Evolutionary conservation across 2,888 invertebrate genomes (phyloP).

Genomic region (Colletes collaris): DNA sequence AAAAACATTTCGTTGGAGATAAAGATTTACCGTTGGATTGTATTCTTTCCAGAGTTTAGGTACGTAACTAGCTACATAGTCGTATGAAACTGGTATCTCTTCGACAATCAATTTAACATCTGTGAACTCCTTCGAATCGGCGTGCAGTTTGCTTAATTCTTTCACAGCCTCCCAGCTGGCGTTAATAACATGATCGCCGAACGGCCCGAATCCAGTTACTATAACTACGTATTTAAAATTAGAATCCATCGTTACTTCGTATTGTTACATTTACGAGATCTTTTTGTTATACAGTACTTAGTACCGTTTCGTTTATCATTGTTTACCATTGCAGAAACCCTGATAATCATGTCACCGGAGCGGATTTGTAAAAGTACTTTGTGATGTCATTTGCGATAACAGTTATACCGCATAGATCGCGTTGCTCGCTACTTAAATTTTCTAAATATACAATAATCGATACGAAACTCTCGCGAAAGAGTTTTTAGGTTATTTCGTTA

Average conservation of each 20-base stretch:
- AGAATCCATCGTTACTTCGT: conserved; percentile 25
- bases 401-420: too few relatives aligned
- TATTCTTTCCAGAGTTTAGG: conserved; percentile 88
- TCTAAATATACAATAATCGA: too few relatives aligned
- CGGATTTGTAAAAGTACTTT: too few relatives aligned
- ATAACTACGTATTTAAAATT: conserved; percentile 78
- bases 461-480: too few relatives aligned
- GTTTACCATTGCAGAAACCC: neutral
- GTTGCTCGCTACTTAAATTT: too few relatives aligned
- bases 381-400: too few relatives aligned
- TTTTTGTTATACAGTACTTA: too few relatives aligned
- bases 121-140: conserved; percentile 84
- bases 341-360: too few relatives aligned
- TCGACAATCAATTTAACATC: conserved; percentile 85
- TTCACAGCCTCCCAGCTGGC: conserved; percentile 94
- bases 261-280: too few relatives aligned
- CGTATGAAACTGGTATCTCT: conserved; percentile 90
- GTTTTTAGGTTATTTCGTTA: too few relatives aligned
- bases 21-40: conserved; percentile 87
- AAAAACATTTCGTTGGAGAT: neutral
- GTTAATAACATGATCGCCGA: conserved; percentile 88
- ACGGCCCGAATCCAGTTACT: conserved; percentile 93
- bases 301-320: neutral
- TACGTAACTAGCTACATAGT: conserved; percentile 86
- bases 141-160: conserved; percentile 84